Evolutionary conservation across 2,888 invertebrate species (phyloP), one percentile per base, ranked within the genome.

Genomic region (Amphipoea lucens): DNA sequence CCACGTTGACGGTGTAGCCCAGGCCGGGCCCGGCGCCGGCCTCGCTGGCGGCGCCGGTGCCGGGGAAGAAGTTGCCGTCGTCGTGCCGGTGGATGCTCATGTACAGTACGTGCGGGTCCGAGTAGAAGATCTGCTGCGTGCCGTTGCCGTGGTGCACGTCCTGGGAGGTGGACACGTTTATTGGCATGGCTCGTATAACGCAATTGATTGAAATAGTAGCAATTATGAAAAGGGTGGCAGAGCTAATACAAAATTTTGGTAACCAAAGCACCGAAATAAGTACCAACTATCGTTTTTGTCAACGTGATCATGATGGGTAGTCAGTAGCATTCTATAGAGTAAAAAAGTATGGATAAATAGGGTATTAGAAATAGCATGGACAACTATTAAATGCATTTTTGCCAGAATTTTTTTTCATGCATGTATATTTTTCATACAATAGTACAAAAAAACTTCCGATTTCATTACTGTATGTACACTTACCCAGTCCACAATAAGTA

Each of bases 31-130:
- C 99, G 17, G 98, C 97, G 81, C 99, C 99, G 95, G 99, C 98
- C 97, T 99, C 99, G 76, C 98, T 98, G 66, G 99, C 98, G 71
- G 99, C 99, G 80, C 99, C 99, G 4, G 99, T 99, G 86, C 99
- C 99, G n/a, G 99, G 99, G 97, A 99, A 99, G 97, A 99, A 99
- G 97, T 99, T 99, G 57, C 99, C 99, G 95, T 99, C 99, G 97
- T 99, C 99, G 97, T 99, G 99, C 90, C 99, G 98, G 97, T 99
- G 99, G 94, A 99, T 98, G 90, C 99, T 99, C 92, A 99, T 97
- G 97, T 99, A 99, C 90, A 99, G 97, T 90, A 99, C 98, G 92
- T 98, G 98, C 72, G 99, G 98, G 96, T 99, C 99, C 93, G 98
- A 98, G 96, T 99, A 99, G 97, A 99, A 99, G 95, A 99, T 99